Base-by-base conservation (phyloP, 2,113 vertebrate genomes). In the Melospiza melodia region DNA sequence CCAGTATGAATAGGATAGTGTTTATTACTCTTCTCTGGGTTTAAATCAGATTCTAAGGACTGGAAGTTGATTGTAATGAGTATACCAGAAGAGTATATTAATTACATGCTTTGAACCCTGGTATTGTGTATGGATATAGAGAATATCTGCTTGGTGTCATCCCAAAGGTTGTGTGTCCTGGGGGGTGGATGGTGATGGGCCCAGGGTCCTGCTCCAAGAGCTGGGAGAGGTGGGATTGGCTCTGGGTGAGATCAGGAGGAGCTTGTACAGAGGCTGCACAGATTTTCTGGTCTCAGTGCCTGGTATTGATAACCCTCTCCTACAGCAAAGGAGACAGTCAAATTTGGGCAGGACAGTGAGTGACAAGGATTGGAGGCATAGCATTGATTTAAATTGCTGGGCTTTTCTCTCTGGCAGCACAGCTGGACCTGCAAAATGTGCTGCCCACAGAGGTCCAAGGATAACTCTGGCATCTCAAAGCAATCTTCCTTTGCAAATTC, bases 151-250 rank as follows among this genome's bases (percentile, higher is more conserved):
- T 31, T 12, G 12, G 23, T 63, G 86, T 33, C 24, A 19, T 55
- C 21, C 58, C 59, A 39, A 18, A 28, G n/a, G 81, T 12, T 20
- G 12, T 59, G 39, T 10, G 1, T 31, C 54, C 58, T 46, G 31
- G 6, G 2, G 61, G 25, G 44, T 6, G 35, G 17, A 2, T 55
- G 44, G 33, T 2, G 37, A 9, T 11, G 57, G 41, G n/a, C 48
- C 67, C 22, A 1, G 44, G 28, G 41, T n/a, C 28, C n/a, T 4
- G 1, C 30, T 11, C 3, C 2, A 6, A 5, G 49, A 12, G 10
- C 13, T 15, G 4, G 55, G 41, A 20, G 11, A 31, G 33, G 12
- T 33, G 48, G 19, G 15, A 10, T 5, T 52, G 37, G 17, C 43
- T 74, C 73, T 57, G 65, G 19, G 28, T 22, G 59, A 63, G 15